Percentiles rank a stretch among this genome's conserved stretches.
phyloP scores from a whole-genome alignment of 2,888 invertebrate species.

The Protonemura montana region DNA sequence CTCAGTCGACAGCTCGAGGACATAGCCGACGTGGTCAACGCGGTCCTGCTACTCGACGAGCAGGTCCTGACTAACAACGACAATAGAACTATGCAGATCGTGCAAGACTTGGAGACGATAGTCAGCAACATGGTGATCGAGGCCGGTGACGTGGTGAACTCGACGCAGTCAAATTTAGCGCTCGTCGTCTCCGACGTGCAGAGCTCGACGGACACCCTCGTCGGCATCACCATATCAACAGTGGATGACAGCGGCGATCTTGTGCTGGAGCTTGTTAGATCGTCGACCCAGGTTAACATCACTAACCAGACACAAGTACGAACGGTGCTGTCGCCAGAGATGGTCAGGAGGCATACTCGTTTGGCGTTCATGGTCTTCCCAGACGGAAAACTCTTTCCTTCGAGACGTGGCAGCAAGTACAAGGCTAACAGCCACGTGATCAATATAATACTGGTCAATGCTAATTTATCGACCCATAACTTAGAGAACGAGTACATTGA shows the following conservation, averaged over 20 bases:
- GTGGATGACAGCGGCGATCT: neutral
- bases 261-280: neutral
- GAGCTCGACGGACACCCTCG: neutral
- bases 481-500: conserved; percentile 47
- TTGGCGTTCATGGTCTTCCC: conserved; percentile 43
- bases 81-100: neutral
- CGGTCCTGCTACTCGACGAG: neutral
- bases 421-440: conserved; percentile 53
- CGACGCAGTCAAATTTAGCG: neutral
- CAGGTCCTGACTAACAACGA: neutral
- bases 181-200: neutral
- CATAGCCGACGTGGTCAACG: conserved; percentile 8
- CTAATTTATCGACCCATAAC: conserved; percentile 34
- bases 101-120: neutral
- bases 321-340: neutral
- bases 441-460: conserved; percentile 52
- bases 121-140: conserved; percentile 23
- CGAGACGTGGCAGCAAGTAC: conserved; percentile 14
- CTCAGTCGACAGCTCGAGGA: conserved; percentile 16
- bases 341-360: conserved; percentile 40
- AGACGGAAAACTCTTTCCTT: conserved; percentile 7
- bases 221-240: neutral
- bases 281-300: neutral
- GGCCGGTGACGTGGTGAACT: neutral
- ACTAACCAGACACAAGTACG: neutral